Evolutionary conservation across 2,888 invertebrate genomes (phyloP), one percentile per base, ranked within the genome.

Genomic region (Lithodes maja): DNA sequence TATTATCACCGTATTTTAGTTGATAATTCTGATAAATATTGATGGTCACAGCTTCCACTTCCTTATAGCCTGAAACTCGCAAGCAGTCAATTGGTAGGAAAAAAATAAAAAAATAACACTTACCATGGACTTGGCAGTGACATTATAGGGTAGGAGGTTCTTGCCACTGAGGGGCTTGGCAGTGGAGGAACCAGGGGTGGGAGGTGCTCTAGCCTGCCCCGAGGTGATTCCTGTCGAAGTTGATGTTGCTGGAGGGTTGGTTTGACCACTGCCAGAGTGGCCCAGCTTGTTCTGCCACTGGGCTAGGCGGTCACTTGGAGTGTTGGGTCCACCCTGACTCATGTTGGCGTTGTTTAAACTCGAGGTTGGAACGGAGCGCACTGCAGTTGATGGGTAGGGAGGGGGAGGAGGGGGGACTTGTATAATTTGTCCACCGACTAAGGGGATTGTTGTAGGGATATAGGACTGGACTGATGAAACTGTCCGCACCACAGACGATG

Each of bases 81-180:
- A 33, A 33, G 33, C 33, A 33, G 33, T 33, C 33, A 33, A 33
- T 33, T 33, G 33, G 33, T 33, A 33, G 33, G 33, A 33, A 33
- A 33, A 33, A 33, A 33, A 33, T 33, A 33, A 33, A 33, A 33
- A 33, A 33, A 33, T 33, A 33, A 49, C n/a, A 91, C 91, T 90
- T 77, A 91, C 91, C 86, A 85, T 87, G 12, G 90, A 85, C 50
- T 90, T 91, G 17, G 91, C 91, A 17, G 91, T 91, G 49, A 91
- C 91, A 90, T 91, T 91, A 82, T 91, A 91, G 2, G 91, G 91
- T 12, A 91, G 85, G 15, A 90, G 90, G 83, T 86, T 90, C 80
- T 91, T 91, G 55, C 90, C 90, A 50, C 88, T 85, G 50, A 88
- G 52, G 49, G 86, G n/a, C 71, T 90, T 90, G n/a, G 90, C 55